Conservation (phyloP, 1,140 invertebrate species). For the Heliconius himera region DNA sequence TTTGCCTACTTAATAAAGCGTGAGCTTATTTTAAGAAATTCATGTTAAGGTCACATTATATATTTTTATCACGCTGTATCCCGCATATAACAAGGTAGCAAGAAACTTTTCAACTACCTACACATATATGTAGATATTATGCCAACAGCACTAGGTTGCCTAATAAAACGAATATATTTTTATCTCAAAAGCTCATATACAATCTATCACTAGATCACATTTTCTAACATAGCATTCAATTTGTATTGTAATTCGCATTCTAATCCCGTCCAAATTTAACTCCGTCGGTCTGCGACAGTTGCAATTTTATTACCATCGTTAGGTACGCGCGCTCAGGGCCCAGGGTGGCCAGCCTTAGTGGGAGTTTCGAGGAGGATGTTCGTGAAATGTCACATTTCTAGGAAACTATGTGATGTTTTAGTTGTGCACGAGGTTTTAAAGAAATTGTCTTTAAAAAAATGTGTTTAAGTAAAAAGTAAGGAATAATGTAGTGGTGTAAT, state of each 20-base stretch:
- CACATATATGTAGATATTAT: too few relatives aligned
- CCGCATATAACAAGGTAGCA: not conserved
- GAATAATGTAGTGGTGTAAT: not conserved
- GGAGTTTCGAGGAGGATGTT: not conserved
- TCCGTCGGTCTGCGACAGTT: constrained; percentile 25
- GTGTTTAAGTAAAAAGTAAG: not conserved
- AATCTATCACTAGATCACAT: not conserved
- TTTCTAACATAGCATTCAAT: constrained; percentile 19
- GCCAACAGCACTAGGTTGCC: too few relatives aligned
- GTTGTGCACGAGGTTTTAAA: not conserved
- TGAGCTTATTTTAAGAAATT: too few relatives aligned
- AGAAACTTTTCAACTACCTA: too few relatives aligned
- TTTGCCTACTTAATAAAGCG: not conserved
- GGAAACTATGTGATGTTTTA: not conserved
- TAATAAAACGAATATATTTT: too few relatives aligned
- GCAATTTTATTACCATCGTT: constrained; percentile 30
- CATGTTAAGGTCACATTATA: not conserved
- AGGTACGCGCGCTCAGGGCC: constrained; percentile 15
- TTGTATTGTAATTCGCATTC: constrained; percentile 33
- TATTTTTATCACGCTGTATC: not conserved
- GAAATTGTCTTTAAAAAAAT: not conserved
- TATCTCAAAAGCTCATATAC: not conserved
- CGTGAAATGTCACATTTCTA: not conserved
- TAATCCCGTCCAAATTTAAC: constrained; percentile 28
- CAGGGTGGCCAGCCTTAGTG: not conserved